These are phyloP conservation scores for Camponotus vicinus DNA, from an alignment of 1,140 invertebrate genomes.

Conservation along the genomic window DNA sequence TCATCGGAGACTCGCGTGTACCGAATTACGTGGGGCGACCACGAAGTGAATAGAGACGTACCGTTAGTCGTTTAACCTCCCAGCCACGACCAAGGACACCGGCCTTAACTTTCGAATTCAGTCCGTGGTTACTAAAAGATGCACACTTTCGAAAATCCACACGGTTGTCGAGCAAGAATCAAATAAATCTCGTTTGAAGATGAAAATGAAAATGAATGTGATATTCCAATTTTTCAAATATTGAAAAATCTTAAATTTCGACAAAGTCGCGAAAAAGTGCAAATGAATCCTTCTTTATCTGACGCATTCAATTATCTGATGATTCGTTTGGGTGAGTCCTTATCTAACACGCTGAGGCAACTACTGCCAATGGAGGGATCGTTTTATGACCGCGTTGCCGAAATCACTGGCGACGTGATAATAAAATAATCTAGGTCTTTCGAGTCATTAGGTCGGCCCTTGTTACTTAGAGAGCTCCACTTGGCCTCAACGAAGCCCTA, in stretches of 20 bases:
- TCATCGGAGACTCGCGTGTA: conserved; percentile 36
- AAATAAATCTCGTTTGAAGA: conserved; percentile 32
- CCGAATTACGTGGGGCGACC: conserved; percentile 74
- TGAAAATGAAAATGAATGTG: background rate
- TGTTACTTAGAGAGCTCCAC: conserved; percentile 83
- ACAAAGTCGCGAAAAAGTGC: conserved; percentile 42
- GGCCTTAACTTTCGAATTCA: conserved; percentile 68
- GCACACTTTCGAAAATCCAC: conserved; percentile 14
- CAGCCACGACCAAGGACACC: conserved; percentile 69
- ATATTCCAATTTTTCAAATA: no score
- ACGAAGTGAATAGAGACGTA: conserved; percentile 66
- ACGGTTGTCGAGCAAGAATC: conserved; percentile 21
- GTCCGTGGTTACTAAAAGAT: conserved; percentile 18
- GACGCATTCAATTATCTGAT: conserved; percentile 67
- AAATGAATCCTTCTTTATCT: conserved; percentile 55
- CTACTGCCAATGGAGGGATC: conserved; percentile 50
- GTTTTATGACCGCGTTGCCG: conserved; percentile 80
- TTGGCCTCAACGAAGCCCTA: conserved; percentile 74
- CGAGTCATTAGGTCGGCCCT: conserved; percentile 84
- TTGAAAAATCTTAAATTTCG: conserved; percentile 15
- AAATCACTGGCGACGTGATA: conserved; percentile 85
- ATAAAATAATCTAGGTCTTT: conserved; percentile 85
- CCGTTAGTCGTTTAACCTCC: conserved; percentile 65
- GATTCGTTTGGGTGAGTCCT: conserved; percentile 55
- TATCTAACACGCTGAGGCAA: conserved; percentile 65